Evolutionary conservation across 2,888 invertebrate species (phyloP).

Genomic region (Callosobruchus maculatus): DNA sequence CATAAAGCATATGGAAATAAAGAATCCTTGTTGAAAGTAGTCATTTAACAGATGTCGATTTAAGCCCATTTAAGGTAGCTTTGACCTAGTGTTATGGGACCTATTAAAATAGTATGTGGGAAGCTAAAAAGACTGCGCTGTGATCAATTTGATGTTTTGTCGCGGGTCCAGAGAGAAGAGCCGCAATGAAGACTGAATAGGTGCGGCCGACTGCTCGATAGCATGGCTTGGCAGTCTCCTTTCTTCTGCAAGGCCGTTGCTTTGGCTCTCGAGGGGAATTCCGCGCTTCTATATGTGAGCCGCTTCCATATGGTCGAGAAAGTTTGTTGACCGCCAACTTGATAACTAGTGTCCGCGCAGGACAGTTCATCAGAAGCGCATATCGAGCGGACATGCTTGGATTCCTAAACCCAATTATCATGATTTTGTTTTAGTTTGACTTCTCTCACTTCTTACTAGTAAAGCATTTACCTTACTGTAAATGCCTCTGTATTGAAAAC

Average conservation of each 20-base stretch:
- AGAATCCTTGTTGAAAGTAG: too few species aligned
- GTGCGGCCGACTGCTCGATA: not conserved
- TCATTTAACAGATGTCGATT: too few species aligned
- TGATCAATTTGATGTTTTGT: not conserved
- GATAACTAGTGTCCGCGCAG: not conserved
- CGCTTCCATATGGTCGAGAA: not conserved
- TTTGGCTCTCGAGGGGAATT: not conserved
- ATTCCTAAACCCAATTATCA: too few species aligned
- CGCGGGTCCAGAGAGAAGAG: not conserved
- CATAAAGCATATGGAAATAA: too few species aligned
- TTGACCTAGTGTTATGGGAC: too few species aligned
- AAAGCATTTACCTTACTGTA: too few species aligned
- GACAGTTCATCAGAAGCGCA: not conserved
- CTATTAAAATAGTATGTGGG: too few species aligned
- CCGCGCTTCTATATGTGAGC: not conserved
- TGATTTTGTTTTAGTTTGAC: too few species aligned
- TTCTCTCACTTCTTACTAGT: too few species aligned
- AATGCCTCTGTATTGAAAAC: too few species aligned
- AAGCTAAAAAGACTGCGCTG: not conserved
- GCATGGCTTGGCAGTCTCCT: not conserved
- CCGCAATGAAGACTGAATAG: not conserved
- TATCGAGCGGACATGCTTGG: not conserved
- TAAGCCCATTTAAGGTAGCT: too few species aligned
- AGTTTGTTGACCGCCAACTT: not conserved
- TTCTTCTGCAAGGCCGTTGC: not conserved